Evolutionary conservation across 92 coral and sea anemone genomes (phyloP), one percentile per base, ranked within the genome.

Genomic region (Meandrina meandrites): DNA sequence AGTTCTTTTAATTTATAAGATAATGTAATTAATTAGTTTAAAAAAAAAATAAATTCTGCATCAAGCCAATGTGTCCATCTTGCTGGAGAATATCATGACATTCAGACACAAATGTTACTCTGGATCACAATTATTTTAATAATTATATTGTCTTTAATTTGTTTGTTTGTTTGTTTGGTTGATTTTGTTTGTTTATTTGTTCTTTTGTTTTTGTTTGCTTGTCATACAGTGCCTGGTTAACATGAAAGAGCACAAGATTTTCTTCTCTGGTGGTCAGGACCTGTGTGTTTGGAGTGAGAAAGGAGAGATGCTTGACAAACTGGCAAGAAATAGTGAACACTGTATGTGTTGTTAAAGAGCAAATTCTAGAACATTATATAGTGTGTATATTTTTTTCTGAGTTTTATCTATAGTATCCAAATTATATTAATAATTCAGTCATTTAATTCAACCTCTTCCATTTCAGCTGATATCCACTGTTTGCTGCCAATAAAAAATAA

Each of bases 251-350:
- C 90, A 93, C 35, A 90, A 76, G 9, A 79, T 87, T 17, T 97
- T 97, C 87, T 91, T 94, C 75, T 97, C 99, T 91, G 99, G 99
- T 78, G 99, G 99, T 57, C 97, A 95, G 86, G 93, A 92, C 85
- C 86, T 97, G 58, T 97, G 98, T 86, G 79, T 93, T 22, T 97
- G 99, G 99, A 91, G 91, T 90, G 94, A 86, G 76, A 94, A 92
- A 72, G 99, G 99, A 56, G 69, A 90, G 80, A 80, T 97, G 54
- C 84, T 97, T 6, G 86, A 89, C 69, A 92, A 95, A 92, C 40
- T 91, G 62, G 93, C 79, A 24, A 83, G 94, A 60, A 87, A 79
- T 82, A 82, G 92, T 84, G 98, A 94, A 86, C 97, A 95, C 85
- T 93, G 99, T 97, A 81, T 89, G 99, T 87, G 32, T 34, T 71